Evolutionary conservation across 2,888 invertebrate genomes (phyloP), one percentile per base, ranked within the genome.

Genomic region (Metellina segmentata): DNA sequence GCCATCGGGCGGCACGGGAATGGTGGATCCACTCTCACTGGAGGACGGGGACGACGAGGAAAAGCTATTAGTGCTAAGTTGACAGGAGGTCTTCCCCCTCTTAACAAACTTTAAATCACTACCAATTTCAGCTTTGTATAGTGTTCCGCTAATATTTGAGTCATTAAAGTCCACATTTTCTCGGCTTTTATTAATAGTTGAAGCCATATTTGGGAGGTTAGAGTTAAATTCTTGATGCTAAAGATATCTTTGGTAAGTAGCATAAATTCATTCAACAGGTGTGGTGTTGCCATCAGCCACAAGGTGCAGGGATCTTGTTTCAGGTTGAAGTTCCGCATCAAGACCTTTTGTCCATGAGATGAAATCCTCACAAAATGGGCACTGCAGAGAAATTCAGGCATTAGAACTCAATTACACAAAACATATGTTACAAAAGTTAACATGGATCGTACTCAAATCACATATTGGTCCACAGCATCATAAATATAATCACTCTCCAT

Each of bases 1-100:
- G 11, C 98, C 98, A 95, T 98, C 98, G 1, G 98, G 98, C 6
- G 94, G 93, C 0, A 71, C 48, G 11, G 92, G 90, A 20, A 89
- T 20, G n/a, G 75, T 20, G 13, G 77, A 70, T 5, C 85, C 20
- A 11, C 69, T 79, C 6, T 51, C 49, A 16, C 69, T 61, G 34
- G 20, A 70, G 6, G 83, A 83, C 48, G 86, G 74, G 0, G 93
- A 91, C 7, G 88, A 81, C 8, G 91, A 85, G 53, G 91, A 88
- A 16, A 88, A 86, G 72, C 88, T 85, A 77, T 79, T 75, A 51
- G 87, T 90, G 75, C 90, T 81, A 85, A 34, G n/a, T 1, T 89
- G 75, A 51, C 70, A 53, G 52, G 71, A 70, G 49, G 52, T 34
- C 34, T 83, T 89, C 1, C 13, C 89, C 51, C 74, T 52, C 52